Base-by-base conservation (phyloP, 2,113 vertebrate genomes). In the Romanogobio albipinnatus region DNA sequence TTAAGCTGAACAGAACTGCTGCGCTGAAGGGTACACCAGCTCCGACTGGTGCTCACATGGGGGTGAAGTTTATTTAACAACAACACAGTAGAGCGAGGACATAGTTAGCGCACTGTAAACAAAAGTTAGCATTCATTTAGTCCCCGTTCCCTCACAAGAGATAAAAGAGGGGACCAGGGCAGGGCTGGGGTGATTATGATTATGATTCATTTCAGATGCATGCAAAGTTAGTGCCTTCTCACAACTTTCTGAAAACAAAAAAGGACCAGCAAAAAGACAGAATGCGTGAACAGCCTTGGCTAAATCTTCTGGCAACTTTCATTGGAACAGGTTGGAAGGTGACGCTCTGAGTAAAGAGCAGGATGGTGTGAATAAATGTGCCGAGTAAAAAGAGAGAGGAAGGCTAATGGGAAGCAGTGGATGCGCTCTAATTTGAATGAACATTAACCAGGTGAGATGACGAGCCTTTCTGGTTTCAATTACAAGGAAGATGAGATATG, bases 41-140 rank as follows among this genome's bases (percentile, higher is more conserved):
- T 85, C 74, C 62, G 53, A 74, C 74, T 85, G 82, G 64, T 51
- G 78, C 58, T 14, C 76, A n/a, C 43, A 56, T 56, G 36, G 83
- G 68, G 29, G 10, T 33, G 61, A 79, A 24, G 45, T n/a, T 62
- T 76, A 74, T 85, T 87, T 47, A 82, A 59, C n/a, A 73, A 82
- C 24, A 62, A 70, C 74, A 85, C 77, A 29, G 71, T 6, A 24
- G 36, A 45, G 62, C 33, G 33, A 62, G 36, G 73, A 74, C 78
- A 76, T 56, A 74, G 51, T 45, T 79, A 47, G 80, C 17, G 11
- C 51, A 8, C 24, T 71, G 71, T 85, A 61, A 82, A 76, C 47
- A 45, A 62, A 45, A 66, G 78, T 82, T 75, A 24, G 45, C 62
- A 5, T 81, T 76, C 26, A 84, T 76, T 81, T 81, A 81, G 26